These are phyloP conservation scores for Eurystomus gularis DNA, from an alignment of 2,113 vertebrate species.

Conservation along the genomic window DNA sequence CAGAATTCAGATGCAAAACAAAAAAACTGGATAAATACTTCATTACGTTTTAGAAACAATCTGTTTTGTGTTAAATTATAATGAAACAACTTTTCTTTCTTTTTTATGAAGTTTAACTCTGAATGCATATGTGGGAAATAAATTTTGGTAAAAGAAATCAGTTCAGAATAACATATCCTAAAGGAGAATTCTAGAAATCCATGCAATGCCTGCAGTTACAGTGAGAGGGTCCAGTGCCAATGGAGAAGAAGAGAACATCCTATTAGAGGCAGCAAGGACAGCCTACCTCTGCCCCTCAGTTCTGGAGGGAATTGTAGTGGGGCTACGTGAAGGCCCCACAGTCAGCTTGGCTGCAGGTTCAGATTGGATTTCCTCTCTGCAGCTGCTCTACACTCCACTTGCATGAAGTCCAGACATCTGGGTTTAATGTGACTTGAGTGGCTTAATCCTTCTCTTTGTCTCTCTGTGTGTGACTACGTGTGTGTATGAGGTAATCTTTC, in stretches of 20 bases:
- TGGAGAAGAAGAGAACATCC: neutral
- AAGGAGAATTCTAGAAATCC: neutral
- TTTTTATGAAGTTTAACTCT: slow-evolving; percentile 19
- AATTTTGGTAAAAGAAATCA: neutral
- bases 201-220: fast-evolving
- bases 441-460: slow-evolving; percentile 18
- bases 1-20: slow-evolving; percentile 45
- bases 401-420: neutral
- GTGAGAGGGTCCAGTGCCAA: fast-evolving
- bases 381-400: slow-evolving; percentile 15
- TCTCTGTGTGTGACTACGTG: neutral
- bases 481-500: neutral
- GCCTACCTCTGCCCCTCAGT: neutral
- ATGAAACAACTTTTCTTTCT: slow-evolving; percentile 16
- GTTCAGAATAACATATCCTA: neutral
- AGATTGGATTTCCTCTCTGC: slow-evolving; percentile 41
- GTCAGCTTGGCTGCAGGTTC: slow-evolving; percentile 9
- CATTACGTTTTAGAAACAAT: slow-evolving; percentile 53
- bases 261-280: fast-evolving
- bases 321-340: neutral
- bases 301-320: neutral
- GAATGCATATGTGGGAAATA: neutral
- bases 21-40: slow-evolving; percentile 53
- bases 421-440: slow-evolving; percentile 24
- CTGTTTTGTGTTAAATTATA: slow-evolving; percentile 42